Conservation (phyloP, 2,888 invertebrate genomes). For the Autographa gamma region DNA sequence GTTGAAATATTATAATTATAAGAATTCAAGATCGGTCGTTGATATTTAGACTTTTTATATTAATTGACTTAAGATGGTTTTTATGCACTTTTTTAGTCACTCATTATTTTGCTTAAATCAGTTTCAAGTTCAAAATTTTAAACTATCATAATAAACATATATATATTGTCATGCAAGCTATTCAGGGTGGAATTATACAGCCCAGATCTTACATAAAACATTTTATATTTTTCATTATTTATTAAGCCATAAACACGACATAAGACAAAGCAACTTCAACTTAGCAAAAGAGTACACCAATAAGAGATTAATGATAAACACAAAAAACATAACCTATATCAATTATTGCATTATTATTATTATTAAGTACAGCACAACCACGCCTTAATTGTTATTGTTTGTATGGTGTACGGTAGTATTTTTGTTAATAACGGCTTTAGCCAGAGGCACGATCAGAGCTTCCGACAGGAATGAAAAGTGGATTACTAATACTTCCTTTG, state of each 20-base stretch:
- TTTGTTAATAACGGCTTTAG: constrained; percentile 4
- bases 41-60: constrained; percentile 13
- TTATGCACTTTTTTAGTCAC: neutral
- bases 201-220: no score
- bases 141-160: no score
- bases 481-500: constrained; percentile 2
- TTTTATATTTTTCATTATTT: no score
- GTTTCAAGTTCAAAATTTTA: no score
- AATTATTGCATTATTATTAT: neutral
- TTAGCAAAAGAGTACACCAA: neutral
- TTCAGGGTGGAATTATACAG: no score
- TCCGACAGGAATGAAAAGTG: constrained; percentile 4
- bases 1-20: neutral
- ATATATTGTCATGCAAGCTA: no score
- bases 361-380: neutral
- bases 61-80: neutral
- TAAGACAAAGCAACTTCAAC: no score
- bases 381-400: constrained; percentile 4
- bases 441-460: constrained; percentile 1
- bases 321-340: neutral
- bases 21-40: constrained; percentile 9
- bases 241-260: no score
- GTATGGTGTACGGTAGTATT: neutral
- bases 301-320: neutral
- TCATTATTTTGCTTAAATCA: no score